phyloP scores from a whole-genome alignment of 2,797 vertebrate species.

The Cynopterus sphinx region DNA sequence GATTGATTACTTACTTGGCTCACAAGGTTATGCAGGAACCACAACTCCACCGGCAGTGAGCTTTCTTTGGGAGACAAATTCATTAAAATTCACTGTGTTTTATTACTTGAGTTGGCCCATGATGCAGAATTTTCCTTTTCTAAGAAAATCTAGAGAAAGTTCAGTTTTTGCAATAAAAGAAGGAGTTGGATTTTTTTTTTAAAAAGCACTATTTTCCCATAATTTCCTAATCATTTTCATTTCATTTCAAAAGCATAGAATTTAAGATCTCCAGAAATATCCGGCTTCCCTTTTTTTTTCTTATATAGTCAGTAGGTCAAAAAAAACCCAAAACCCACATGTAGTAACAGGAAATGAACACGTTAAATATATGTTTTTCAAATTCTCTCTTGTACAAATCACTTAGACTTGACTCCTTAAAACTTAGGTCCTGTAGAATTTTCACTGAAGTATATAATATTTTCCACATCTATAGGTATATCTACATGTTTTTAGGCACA shows the following conservation, averaged over 20 bases:
- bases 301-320: slow-evolving; percentile 29
- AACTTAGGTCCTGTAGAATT: background rate
- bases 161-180: slow-evolving; percentile 5
- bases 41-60: background rate
- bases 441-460: background rate
- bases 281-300: slow-evolving; percentile 13
- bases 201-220: background rate
- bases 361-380: background rate
- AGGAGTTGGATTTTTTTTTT: background rate
- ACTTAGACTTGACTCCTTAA: background rate
- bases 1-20: slow-evolving; percentile 16
- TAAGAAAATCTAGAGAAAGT: background rate
- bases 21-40: slow-evolving; percentile 8
- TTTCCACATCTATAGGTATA: background rate
- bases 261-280: slow-evolving; percentile 60
- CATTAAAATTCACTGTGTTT: background rate
- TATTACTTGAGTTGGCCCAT: background rate
- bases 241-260: slow-evolving; percentile 29
- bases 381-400: background rate
- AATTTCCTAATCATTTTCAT: slow-evolving; percentile 23
- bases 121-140: background rate
- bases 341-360: slow-evolving; percentile 51
- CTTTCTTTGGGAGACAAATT: background rate
- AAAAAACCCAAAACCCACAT: background rate
- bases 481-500: background rate